Conservation (phyloP, 2,888 invertebrate genomes). For the Xestobium rufovillosum region DNA sequence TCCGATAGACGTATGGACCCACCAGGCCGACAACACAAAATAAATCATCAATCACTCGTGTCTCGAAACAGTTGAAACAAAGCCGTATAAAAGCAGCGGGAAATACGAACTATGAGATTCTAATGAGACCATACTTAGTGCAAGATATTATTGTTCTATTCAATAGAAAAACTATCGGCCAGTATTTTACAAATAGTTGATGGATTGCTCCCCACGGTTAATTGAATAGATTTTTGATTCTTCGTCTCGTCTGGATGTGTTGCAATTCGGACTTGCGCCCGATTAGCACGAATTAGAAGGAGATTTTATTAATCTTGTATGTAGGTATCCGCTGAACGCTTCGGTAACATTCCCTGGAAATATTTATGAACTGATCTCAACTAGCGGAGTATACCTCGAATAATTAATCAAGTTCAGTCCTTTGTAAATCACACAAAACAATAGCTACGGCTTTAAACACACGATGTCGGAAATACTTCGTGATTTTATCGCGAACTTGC, state of each 20-base stretch:
- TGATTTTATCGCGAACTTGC: too few species aligned
- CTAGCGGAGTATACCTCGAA: not conserved
- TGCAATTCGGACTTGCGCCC: too few species aligned
- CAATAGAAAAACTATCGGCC: slow-evolving; percentile 36
- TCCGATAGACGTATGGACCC: slow-evolving; percentile 36
- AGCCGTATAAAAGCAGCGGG: slow-evolving; percentile 41
- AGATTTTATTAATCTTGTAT: too few species aligned
- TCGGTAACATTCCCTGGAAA: too few species aligned
- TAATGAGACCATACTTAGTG: slow-evolving; percentile 38
- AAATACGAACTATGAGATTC: slow-evolving; percentile 41
- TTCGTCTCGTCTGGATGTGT: too few species aligned
- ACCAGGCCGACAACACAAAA: slow-evolving; percentile 44
- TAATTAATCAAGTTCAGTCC: slow-evolving; percentile 2
- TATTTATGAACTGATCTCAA: too few species aligned
- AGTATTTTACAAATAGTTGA: slow-evolving; percentile 40
- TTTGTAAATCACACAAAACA: not conserved
- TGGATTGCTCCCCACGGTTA: slow-evolving; percentile 31
- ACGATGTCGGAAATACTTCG: slow-evolving; percentile 1
- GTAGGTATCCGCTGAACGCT: too few species aligned
- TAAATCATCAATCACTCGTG: slow-evolving; percentile 44
- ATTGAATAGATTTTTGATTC: slow-evolving; percentile 22
- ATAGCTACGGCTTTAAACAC: not conserved
- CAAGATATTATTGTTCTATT: slow-evolving; percentile 38
- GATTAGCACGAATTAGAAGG: too few species aligned
- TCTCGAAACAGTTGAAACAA: slow-evolving; percentile 42